Conservation (phyloP, 2,888 invertebrate genomes). For the Lydus trimaculatus region DNA sequence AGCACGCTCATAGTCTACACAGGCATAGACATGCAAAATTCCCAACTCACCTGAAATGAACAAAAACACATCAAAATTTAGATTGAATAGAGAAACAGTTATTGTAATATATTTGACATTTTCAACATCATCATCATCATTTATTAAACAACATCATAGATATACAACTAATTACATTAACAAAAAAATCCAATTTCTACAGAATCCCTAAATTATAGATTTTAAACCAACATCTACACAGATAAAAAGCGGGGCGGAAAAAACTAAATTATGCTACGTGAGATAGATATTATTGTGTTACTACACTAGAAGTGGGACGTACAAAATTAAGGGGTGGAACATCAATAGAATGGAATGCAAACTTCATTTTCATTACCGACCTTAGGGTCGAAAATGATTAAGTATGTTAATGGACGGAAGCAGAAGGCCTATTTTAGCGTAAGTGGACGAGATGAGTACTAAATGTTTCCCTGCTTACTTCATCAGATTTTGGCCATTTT, state of each 20-base stretch:
- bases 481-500: background rate
- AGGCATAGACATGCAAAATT: slow-evolving; percentile 7
- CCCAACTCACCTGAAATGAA: slow-evolving; percentile 55
- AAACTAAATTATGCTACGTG: background rate
- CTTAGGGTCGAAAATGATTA: slow-evolving; percentile 1
- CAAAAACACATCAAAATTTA: slow-evolving; percentile 40
- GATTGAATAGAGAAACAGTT: slow-evolving; percentile 15
- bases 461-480: background rate
- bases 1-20: slow-evolving; percentile 20
- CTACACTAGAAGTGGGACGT: background rate
- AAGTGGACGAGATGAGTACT: slow-evolving; percentile 3
- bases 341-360: background rate
- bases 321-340: background rate
- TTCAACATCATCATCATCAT: background rate
- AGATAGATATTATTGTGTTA: background rate
- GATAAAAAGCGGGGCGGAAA: background rate
- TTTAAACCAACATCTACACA: background rate
- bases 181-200: background rate
- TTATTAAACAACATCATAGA: background rate
- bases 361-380: slow-evolving; percentile 1
- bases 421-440: background rate
- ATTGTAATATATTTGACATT: background rate
- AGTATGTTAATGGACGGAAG: slow-evolving; percentile 6
- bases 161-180: background rate
- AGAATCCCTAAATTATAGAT: background rate